Conservation (phyloP, 1,140 invertebrate genomes). For the Amphibalanus amphitrite region DNA sequence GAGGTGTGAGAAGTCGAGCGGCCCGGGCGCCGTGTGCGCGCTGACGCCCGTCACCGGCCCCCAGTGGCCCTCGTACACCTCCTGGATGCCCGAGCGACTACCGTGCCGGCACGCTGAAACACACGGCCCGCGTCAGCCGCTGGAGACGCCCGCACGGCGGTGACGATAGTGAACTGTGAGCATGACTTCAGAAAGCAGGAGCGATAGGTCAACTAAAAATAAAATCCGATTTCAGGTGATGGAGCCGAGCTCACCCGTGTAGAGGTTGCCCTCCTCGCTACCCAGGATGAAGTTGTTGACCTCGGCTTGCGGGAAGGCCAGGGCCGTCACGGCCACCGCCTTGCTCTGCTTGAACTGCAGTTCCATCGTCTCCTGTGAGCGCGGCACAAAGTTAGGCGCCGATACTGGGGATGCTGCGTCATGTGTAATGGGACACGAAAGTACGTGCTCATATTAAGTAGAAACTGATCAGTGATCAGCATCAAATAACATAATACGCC, state of each 20-base stretch:
- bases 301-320: constrained; percentile 83
- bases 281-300: constrained; percentile 96
- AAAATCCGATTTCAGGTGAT: no score
- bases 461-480: no score
- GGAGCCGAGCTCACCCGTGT: constrained; percentile 51
- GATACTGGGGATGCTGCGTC: no score
- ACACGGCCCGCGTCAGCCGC: no score
- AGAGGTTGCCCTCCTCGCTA: constrained; percentile 86
- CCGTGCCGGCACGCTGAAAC: constrained; percentile 83
- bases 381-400: no score
- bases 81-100: constrained; percentile 75
- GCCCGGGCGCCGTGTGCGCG: constrained; percentile 66
- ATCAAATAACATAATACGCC: no score
- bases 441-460: no score
- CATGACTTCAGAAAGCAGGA: no score
- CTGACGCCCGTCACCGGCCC: constrained; percentile 85
- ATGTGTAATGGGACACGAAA: no score
- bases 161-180: no score
- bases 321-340: constrained; percentile 77
- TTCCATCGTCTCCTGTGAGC: constrained; percentile 62
- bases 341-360: constrained; percentile 73
- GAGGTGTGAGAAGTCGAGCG: constrained; percentile 86
- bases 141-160: no score
- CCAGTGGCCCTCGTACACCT: constrained; percentile 81
- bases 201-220: no score